Conservation (phyloP, 2,113 vertebrate species). For the Tylochromis polylepis region DNA sequence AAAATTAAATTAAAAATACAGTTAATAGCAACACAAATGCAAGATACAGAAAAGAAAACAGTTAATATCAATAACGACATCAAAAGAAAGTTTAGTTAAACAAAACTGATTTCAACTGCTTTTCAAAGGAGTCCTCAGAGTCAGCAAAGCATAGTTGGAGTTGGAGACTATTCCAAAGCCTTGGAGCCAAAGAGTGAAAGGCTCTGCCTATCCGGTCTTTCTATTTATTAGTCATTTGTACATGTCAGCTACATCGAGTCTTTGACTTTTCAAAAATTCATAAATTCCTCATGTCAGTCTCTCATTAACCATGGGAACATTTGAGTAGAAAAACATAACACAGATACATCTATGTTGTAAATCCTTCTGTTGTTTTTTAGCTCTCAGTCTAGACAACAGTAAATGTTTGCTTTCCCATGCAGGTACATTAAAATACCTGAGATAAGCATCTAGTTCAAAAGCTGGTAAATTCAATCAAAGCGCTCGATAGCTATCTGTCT, state of each 20-base stretch:
- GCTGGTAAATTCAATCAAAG: neutral
- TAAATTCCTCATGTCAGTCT: neutral
- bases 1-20: neutral
- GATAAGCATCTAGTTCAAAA: neutral
- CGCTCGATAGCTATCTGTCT: neutral
- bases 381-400: neutral
- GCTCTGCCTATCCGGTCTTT: accelerated
- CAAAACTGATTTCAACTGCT: accelerated
- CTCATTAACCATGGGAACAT: neutral
- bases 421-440: neutral
- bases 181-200: neutral
- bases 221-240: neutral
- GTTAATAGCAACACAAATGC: neutral
- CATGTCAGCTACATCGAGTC: neutral
- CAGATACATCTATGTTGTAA: neutral
- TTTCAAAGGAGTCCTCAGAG: neutral
- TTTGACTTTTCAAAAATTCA: no score
- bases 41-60: neutral
- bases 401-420: neutral
- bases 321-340: neutral
- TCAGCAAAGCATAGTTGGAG: neutral
- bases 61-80: no score
- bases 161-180: neutral
- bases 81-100: neutral
- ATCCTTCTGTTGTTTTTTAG: neutral